A percentile compares a stretch with the other conserved stretches of the same genome.
phyloP scores from a whole-genome alignment of 2,888 invertebrate genomes.

The Cataglyphis albicans region DNA sequence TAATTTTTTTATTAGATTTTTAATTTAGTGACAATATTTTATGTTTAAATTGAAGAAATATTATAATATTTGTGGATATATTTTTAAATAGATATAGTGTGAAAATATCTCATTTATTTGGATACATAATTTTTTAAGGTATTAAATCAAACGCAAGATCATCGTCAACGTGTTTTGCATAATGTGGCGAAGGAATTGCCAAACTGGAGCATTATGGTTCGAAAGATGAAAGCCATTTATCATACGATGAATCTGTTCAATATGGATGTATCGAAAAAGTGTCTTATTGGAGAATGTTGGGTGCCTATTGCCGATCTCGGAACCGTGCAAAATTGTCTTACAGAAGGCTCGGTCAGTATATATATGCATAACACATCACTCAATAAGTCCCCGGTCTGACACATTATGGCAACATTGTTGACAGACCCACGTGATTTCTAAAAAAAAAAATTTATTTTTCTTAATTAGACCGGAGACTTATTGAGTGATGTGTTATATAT shows the following conservation, averaged over 20 bases:
- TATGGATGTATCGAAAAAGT: constrained; percentile 99
- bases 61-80: constrained; percentile 9
- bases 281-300: constrained; percentile 97
- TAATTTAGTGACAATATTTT: background rate
- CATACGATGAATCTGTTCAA: constrained; percentile 97
- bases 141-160: constrained; percentile 95
- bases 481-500: background rate
- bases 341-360: constrained; percentile 91
- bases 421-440: no score
- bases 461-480: no score
- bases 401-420: no score
- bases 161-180: constrained; percentile 93
- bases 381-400: no score
- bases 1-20: background rate
- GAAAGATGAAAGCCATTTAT: constrained; percentile 97
- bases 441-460: no score
- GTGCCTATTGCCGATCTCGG: constrained; percentile 92
- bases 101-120: constrained; percentile 15
- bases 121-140: constrained; percentile 87
- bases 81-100: background rate
- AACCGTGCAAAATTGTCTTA: constrained; percentile 93
- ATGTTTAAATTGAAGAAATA: background rate
- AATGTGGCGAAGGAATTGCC: constrained; percentile 95
- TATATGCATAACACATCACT: background rate
- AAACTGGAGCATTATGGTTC: constrained; percentile 94